Percentiles rank a stretch among this genome's conserved stretches.
Evolutionary conservation across 2,888 invertebrate species (phyloP).

Genomic region (Melanchra persicariae): DNA sequence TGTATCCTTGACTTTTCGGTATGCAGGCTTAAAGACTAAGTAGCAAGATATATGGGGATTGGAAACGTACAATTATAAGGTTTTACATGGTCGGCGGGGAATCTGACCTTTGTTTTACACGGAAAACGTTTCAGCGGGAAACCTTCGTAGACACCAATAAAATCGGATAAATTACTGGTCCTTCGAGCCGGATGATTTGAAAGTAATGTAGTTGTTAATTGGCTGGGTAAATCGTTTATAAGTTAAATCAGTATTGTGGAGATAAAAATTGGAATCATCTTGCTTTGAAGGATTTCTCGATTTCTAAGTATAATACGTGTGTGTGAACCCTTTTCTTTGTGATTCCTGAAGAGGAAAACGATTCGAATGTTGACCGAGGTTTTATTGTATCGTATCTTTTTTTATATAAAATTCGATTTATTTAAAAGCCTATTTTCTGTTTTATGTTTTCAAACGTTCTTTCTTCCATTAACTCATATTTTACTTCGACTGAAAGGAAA

Average conservation of each 20-base stretch:
- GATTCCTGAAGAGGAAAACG: constrained; percentile 12
- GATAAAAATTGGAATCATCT: neutral
- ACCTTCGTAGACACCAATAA: constrained; percentile 9
- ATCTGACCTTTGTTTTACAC: constrained; percentile 46
- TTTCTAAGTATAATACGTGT: constrained; percentile 3
- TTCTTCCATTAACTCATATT: neutral
- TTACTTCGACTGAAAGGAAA: neutral
- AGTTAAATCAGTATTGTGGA: neutral
- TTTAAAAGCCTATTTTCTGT: neutral
- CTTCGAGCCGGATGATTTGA: constrained; percentile 1
- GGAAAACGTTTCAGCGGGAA: constrained; percentile 47
- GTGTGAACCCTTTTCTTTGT: constrained; percentile 20
- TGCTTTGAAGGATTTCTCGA: neutral
- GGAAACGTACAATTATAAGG: constrained; percentile 35
- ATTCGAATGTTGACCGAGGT: neutral
- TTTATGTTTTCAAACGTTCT: neutral
- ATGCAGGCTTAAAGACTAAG: constrained; percentile 54
- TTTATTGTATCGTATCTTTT: neutral
- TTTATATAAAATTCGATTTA: neutral
- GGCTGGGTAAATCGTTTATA: neutral
- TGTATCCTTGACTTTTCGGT: constrained; percentile 66
- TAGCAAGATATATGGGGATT: constrained; percentile 58
- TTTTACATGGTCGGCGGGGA: constrained; percentile 8
- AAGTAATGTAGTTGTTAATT: neutral
- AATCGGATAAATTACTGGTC: neutral